Evolutionary conservation across 1,140 invertebrate species (phyloP).

Genomic region (Diabrotica undecimpunctata): DNA sequence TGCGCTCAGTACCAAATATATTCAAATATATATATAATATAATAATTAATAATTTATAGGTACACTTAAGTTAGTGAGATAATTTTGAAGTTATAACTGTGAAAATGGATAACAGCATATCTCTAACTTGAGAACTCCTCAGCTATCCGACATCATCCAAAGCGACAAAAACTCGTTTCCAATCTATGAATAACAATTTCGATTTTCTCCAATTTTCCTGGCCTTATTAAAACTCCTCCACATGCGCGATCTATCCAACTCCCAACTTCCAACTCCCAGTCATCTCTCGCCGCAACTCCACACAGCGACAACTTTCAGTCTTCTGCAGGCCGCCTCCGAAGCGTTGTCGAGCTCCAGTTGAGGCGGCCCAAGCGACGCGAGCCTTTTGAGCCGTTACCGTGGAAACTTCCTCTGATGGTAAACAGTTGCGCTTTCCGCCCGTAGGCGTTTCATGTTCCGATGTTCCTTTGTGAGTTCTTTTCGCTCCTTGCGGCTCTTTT

Average conservation of each 20-base stretch:
- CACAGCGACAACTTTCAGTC: slow-evolving; percentile 14
- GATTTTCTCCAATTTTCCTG: slow-evolving; percentile 20
- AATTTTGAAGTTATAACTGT: no score
- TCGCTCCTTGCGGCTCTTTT: slow-evolving; percentile 3
- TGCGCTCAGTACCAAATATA: no score
- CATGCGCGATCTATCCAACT: slow-evolving; percentile 7
- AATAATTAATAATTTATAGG: no score
- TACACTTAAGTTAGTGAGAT: no score
- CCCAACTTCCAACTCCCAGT: slow-evolving; percentile 8
- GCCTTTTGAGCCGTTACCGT: slow-evolving; percentile 17
- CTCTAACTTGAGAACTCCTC: no score
- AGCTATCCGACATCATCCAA: not conserved
- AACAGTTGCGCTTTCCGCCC: slow-evolving; percentile 19
- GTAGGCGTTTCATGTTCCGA: not conserved
- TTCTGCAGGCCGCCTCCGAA: slow-evolving; percentile 7
- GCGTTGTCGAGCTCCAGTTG: not conserved
- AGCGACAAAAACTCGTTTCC: slow-evolving; percentile 11
- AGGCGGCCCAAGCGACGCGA: slow-evolving; percentile 5
- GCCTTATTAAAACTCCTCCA: slow-evolving; percentile 15
- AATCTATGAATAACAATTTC: slow-evolving; percentile 20
- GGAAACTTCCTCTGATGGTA: slow-evolving; percentile 14
- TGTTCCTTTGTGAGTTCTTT: not conserved
- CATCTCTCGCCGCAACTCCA: slow-evolving; percentile 12
- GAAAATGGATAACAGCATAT: no score
- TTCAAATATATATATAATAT: no score